These are phyloP conservation scores for Prunella fulvescens DNA, from an alignment of 2,113 vertebrate species.

Conservation along the genomic window DNA sequence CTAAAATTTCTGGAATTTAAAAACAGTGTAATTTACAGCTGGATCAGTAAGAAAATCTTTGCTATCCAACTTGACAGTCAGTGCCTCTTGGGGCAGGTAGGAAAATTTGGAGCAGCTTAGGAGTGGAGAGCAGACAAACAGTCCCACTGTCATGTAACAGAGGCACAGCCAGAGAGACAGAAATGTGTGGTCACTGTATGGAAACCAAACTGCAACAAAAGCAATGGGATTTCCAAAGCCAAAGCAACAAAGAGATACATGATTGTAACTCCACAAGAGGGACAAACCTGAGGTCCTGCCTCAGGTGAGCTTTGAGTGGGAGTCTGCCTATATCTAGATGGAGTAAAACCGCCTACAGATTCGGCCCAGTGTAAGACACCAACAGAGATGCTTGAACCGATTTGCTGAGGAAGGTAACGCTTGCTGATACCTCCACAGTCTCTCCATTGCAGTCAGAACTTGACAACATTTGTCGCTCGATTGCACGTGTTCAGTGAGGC, in stretches of 20 bases:
- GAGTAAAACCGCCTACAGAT: neutral
- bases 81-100: neutral
- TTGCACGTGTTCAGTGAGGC: neutral
- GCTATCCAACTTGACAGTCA: constrained; percentile 13
- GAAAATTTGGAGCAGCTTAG: constrained; percentile 19
- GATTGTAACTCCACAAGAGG: constrained; percentile 46
- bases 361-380: neutral
- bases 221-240: neutral
- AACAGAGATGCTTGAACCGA: neutral
- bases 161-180: constrained; percentile 21
- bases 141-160: neutral
- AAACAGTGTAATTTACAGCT: neutral
- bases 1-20: constrained; percentile 1
- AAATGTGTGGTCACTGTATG: neutral
- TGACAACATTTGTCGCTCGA: neutral
- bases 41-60: constrained; percentile 23
- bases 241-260: constrained; percentile 32
- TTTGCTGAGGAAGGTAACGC: neutral
- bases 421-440: neutral
- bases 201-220: constrained; percentile 16
- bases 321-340: neutral
- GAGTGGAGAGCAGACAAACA: constrained; percentile 5
- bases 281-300: constrained; percentile 54
- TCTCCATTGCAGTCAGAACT: neutral
- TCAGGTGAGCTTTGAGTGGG: constrained; percentile 33